These are phyloP conservation scores for Nomada fabriciana DNA, from an alignment of 2,888 invertebrate species.

Conservation along the genomic window DNA sequence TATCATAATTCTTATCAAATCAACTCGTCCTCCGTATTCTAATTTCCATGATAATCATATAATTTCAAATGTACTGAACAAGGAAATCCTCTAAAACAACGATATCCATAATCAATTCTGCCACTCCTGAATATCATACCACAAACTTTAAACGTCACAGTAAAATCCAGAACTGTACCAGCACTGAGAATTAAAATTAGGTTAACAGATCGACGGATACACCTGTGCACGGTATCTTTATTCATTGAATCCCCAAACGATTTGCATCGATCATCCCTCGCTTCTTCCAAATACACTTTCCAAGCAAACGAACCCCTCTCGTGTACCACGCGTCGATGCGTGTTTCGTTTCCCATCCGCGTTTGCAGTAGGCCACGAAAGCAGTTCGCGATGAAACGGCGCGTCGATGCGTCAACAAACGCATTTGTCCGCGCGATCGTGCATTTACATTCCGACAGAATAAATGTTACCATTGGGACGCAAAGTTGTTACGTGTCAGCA, in stretches of 20 bases:
- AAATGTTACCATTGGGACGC: conserved; percentile 48
- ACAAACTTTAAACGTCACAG: too few relatives aligned
- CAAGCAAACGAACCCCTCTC: not conserved
- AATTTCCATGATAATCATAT: too few relatives aligned
- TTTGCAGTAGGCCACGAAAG: conserved; percentile 43
- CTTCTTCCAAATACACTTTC: conserved; percentile 3
- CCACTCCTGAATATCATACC: too few relatives aligned
- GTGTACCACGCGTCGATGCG: conserved; percentile 7
- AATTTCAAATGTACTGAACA: too few relatives aligned
- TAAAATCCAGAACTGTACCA: too few relatives aligned
- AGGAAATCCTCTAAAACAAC: too few relatives aligned
- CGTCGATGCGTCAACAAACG: conserved; percentile 43
- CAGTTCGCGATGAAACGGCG: conserved; percentile 51
- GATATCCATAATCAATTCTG: too few relatives aligned
- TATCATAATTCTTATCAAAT: too few relatives aligned
- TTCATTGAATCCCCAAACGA: not conserved
- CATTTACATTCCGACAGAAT: conserved; percentile 53
- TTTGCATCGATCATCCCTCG: not conserved
- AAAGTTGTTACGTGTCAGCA: conserved; percentile 60
- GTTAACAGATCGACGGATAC: too few relatives aligned
- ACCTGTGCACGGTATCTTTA: too few relatives aligned
- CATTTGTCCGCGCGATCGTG: conserved; percentile 54
- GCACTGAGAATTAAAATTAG: too few relatives aligned
- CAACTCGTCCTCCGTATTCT: too few relatives aligned
- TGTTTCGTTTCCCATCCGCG: conserved; percentile 52